Evolutionary conservation across 1,140 invertebrate species (phyloP), one percentile per base, ranked within the genome.

Genomic region (Drosophila mojavensis): DNA sequence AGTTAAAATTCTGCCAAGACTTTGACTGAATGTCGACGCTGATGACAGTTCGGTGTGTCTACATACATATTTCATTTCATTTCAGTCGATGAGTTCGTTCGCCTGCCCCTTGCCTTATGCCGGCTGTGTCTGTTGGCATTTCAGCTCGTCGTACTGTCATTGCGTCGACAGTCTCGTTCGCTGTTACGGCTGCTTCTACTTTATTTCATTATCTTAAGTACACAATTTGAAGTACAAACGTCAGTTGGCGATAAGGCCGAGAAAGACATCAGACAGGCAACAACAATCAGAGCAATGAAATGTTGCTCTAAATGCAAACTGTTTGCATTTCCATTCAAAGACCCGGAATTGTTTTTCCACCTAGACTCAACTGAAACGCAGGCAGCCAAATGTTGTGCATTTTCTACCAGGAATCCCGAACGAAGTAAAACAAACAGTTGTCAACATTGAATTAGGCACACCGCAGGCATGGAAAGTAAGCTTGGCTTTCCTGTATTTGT

Each of bases 211-310:
- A 89, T 89, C 84, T 90, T 84, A 90, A 90, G 85, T 90, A 89
- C 81, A 89, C 84, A 89, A 81, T 89, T 88, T 84, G 85, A 89
- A 84, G 84, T 90, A 89, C 84, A 89, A 89, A 89, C 84, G 84
- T 89, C 84, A 89, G 84, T 89, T 76, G 81, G 78, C 78, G 84
- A 89, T 89, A 89, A 89, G 78, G 68, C 45, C 75, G 71, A 68
- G 65, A 39, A 74, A 69, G 71, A 74, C 65, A 51, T 69, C 71
- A 68, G 43, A 43, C 55, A 72, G 63, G 75, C 81, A 70, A 66
- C 61, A 65, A 76, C 61, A 69, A 69, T 80, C 53, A 73, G 66
- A 62, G 75, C 70, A 69, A 75, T 69, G 64, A 55, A 76, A 59
- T 84, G 77, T 56, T 77, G 74, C 82, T 74, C 84, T 74, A 88